These are phyloP conservation scores for Argynnis bischoffii DNA, from an alignment of 2,888 invertebrate genomes.

Conservation along the genomic window DNA sequence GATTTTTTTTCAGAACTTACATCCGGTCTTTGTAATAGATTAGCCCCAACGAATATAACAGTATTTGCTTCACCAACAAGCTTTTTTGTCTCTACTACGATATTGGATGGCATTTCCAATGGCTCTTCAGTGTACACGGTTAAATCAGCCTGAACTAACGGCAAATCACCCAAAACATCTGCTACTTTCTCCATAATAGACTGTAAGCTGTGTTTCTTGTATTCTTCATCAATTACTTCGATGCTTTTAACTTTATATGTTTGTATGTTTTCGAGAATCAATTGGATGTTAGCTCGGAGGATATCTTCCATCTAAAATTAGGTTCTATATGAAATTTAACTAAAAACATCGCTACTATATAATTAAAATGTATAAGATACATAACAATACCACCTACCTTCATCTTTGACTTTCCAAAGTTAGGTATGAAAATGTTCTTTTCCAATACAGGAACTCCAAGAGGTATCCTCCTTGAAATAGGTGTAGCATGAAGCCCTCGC, in stretches of 20 bases:
- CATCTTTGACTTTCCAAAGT: conserved; percentile 72
- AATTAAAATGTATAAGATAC: neutral
- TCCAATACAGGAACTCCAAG: conserved; percentile 90
- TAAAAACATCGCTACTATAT: neutral
- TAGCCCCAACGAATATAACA: conserved; percentile 76
- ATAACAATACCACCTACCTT: conserved; percentile 50
- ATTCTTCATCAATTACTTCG: conserved; percentile 78
- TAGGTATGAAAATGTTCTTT: conserved; percentile 87
- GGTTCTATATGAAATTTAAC: neutral
- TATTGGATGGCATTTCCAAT: conserved; percentile 69
- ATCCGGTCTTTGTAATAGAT: conserved; percentile 74
- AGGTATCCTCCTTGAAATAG: conserved; percentile 86
- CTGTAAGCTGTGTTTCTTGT: conserved; percentile 69
- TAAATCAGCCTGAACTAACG: conserved; percentile 86
- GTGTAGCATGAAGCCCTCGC: conserved; percentile 88
- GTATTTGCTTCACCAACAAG: conserved; percentile 78
- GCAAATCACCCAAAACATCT: conserved; percentile 85
- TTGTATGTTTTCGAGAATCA: conserved; percentile 87
- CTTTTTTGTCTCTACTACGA: conserved; percentile 85
- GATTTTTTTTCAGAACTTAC: conserved; percentile 51
- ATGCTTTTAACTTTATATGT: conserved; percentile 83
- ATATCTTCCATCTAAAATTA: conserved; percentile 72
- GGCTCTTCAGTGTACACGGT: conserved; percentile 79
- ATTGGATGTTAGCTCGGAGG: conserved; percentile 84
- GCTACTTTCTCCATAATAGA: conserved; percentile 81